phyloP scores from a whole-genome alignment of 1,140 invertebrate species.

The Eurosta solidaginis region DNA sequence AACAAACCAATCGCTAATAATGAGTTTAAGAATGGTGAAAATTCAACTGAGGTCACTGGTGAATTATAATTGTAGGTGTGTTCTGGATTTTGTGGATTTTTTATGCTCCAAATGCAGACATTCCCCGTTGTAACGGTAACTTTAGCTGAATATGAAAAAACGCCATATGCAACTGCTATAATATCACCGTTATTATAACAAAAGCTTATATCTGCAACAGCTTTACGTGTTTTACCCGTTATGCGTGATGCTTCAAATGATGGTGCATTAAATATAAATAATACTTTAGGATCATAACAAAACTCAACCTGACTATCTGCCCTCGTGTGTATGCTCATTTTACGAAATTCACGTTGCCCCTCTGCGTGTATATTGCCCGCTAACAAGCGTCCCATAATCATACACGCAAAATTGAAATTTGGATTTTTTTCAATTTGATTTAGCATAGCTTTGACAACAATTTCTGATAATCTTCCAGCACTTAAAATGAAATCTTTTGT shows the following conservation, averaged over 20 bases:
- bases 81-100: slow-evolving; percentile 84
- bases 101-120: slow-evolving; percentile 80
- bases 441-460: neutral
- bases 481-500: neutral
- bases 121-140: slow-evolving; percentile 44
- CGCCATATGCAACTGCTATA: slow-evolving; percentile 71
- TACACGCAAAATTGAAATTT: slow-evolving; percentile 64
- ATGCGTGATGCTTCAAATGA: slow-evolving; percentile 62
- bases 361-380: slow-evolving; percentile 66
- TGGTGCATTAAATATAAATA: neutral
- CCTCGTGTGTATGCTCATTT: slow-evolving; percentile 54
- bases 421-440: slow-evolving; percentile 20
- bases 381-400: slow-evolving; percentile 68
- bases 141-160: slow-evolving; percentile 60
- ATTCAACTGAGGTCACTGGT: slow-evolving; percentile 74
- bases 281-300: neutral
- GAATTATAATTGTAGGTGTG: slow-evolving; percentile 69
- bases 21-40: slow-evolving; percentile 72
- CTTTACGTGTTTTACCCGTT: slow-evolving; percentile 39
- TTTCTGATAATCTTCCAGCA: too few species aligned
- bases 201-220: slow-evolving; percentile 66
- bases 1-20: slow-evolving; percentile 78
- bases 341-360: slow-evolving; percentile 69
- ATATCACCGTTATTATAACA: slow-evolving; percentile 68
- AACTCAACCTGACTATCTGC: neutral